Conservation (phyloP, 92 coral and sea anemone genomes). For the Porites evermanni region DNA sequence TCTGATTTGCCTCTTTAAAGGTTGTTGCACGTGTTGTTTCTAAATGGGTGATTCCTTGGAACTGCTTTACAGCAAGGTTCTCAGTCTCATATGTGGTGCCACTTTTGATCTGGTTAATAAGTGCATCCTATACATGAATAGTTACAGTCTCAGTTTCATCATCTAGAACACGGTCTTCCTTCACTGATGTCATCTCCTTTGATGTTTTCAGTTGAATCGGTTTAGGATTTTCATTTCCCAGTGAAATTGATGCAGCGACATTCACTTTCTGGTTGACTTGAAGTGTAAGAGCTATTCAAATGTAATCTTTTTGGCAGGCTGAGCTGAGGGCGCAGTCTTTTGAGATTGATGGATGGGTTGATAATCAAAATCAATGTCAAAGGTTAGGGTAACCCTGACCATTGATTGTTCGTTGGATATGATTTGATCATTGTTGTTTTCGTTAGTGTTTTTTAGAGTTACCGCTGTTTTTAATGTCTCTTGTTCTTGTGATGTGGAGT, state of each 20-base stretch:
- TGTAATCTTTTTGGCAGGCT: too few species aligned
- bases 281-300: constrained; percentile 1
- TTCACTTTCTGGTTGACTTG: constrained; percentile 60
- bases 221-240: constrained; percentile 23
- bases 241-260: constrained; percentile 50
- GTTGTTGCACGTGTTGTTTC: constrained; percentile 59
- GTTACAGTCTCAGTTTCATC: constrained; percentile 63
- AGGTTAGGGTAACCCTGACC: constrained; percentile 44
- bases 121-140: constrained; percentile 67
- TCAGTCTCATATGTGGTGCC: constrained; percentile 54
- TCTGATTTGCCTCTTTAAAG: constrained; percentile 46
- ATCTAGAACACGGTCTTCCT: constrained; percentile 69
- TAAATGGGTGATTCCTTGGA: constrained; percentile 60
- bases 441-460: constrained; percentile 40
- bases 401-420: constrained; percentile 54
- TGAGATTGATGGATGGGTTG: too few species aligned
- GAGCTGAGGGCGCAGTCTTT: too few species aligned
- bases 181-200: constrained; percentile 50
- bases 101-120: not conserved
- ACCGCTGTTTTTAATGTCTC: constrained; percentile 54
- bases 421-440: constrained; percentile 32
- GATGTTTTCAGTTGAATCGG: constrained; percentile 35
- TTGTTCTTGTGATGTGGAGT: constrained; percentile 35
- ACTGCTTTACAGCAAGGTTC: constrained; percentile 64
- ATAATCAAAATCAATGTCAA: constrained; percentile 11